A percentile compares a stretch with the other conserved stretches of the same genome.
These are phyloP conservation scores for Zootermopsis nevadensis DNA, from an alignment of 2,888 invertebrate genomes.

Conservation along the genomic window DNA sequence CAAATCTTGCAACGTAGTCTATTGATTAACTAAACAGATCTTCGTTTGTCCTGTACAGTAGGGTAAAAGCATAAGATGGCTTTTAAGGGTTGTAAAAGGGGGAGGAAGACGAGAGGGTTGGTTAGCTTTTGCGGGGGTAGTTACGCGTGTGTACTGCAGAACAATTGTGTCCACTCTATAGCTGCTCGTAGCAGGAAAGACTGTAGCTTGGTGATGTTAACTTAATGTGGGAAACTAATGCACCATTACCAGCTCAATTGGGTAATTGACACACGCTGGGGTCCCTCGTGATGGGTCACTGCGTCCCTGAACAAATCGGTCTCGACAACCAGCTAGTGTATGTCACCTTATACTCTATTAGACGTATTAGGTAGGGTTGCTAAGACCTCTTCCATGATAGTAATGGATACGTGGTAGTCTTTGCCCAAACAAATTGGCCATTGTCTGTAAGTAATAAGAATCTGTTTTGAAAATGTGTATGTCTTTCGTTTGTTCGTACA, in stretches of 20 bases:
- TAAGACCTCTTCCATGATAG: background rate
- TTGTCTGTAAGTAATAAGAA: no score
- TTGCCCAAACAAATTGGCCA: no score
- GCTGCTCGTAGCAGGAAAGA: background rate
- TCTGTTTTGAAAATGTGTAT: no score
- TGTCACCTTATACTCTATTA: constrained; percentile 41
- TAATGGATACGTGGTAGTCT: background rate
- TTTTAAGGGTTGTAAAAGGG: constrained; percentile 23
- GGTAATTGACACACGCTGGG: constrained; percentile 39
- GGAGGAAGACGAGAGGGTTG: constrained; percentile 30
- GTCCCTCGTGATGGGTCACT: constrained; percentile 34
- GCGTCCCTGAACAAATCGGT: constrained; percentile 35
- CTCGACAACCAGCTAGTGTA: constrained; percentile 15
- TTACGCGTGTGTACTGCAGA: constrained; percentile 17
- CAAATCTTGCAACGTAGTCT: background rate
- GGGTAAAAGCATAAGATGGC: constrained; percentile 36
- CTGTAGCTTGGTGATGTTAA: constrained; percentile 14
- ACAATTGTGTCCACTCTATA: constrained; percentile 9
- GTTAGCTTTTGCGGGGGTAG: constrained; percentile 16
- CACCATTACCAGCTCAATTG: constrained; percentile 41
- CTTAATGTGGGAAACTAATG: constrained; percentile 39
- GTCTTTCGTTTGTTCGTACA: no score
- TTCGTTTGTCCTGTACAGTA: constrained; percentile 16
- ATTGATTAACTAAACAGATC: constrained; percentile 29
- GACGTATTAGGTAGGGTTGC: constrained; percentile 15